These are phyloP conservation scores for Syngnathoides biaculeatus DNA, from an alignment of 2,113 vertebrate genomes.

Conservation along the genomic window DNA sequence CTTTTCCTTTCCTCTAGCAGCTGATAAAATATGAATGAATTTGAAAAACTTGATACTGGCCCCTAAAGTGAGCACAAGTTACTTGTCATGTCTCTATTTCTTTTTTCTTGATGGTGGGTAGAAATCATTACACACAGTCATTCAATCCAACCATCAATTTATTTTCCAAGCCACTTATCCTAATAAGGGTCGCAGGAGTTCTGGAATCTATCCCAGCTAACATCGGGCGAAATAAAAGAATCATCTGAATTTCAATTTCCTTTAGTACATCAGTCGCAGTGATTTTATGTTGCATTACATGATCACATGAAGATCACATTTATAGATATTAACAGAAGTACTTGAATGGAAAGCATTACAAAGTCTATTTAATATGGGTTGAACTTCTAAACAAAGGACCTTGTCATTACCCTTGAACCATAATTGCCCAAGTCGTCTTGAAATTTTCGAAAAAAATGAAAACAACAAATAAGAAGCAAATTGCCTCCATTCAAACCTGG, in stretches of 20 bases:
- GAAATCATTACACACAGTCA: neutral
- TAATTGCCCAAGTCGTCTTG: neutral
- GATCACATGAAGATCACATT: neutral
- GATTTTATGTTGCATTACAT: neutral
- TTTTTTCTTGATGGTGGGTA: neutral
- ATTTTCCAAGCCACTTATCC: too few relatives aligned
- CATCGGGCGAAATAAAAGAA: too few relatives aligned
- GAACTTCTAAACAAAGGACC: neutral
- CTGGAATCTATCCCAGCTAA: too few relatives aligned
- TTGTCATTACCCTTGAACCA: neutral
- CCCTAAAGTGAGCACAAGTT: conserved; percentile 26
- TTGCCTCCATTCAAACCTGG: too few relatives aligned
- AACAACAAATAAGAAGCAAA: too few relatives aligned
- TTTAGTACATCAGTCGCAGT: neutral
- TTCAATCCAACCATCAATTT: too few relatives aligned
- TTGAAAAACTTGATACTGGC: conserved; percentile 24
- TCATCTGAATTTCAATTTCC: neutral
- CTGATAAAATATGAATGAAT: conserved; percentile 39
- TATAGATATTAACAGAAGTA: neutral
- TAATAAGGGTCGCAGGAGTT: too few relatives aligned
- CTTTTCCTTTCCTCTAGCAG: too few relatives aligned
- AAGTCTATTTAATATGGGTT: neutral
- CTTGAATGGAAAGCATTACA: too few relatives aligned
- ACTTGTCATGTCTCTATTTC: neutral
- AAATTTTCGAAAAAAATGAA: neutral